Percentiles rank a stretch among this genome's conserved stretches.
Conservation (phyloP, 1,140 invertebrate species). For the Cyrtorhinus lividipennis region DNA sequence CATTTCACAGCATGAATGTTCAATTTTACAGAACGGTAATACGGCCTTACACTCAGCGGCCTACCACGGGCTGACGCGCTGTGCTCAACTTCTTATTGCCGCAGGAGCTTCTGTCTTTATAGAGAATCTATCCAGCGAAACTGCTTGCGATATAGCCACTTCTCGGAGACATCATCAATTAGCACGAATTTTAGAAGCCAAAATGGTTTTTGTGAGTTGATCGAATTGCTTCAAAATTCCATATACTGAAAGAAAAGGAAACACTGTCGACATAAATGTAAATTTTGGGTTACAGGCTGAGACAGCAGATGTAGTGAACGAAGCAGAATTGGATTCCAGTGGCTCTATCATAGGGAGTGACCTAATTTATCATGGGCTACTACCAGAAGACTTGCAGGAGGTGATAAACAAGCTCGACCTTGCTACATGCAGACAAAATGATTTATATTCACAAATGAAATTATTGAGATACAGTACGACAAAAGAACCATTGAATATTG, state of each 20-base stretch:
- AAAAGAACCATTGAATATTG: too few species aligned
- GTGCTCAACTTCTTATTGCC: conserved; percentile 46
- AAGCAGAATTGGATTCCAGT: conserved; percentile 29
- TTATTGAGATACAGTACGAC: too few species aligned
- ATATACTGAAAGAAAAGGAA: too few species aligned
- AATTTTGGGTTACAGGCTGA: conserved; percentile 29
- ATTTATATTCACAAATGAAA: too few species aligned
- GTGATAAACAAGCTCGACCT: too few species aligned
- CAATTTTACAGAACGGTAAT: conserved; percentile 40
- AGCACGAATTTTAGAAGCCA: conserved; percentile 47
- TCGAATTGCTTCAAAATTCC: neutral
- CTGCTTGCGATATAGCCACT: conserved; percentile 50
- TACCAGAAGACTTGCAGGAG: conserved; percentile 56
- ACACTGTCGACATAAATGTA: neutral
- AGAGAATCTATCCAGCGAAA: conserved; percentile 45
- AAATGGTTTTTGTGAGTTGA: conserved; percentile 52
- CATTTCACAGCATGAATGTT: neutral
- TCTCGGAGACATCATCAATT: conserved; percentile 41
- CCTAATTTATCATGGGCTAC: conserved; percentile 46
- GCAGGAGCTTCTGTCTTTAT: conserved; percentile 44
- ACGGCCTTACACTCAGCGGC: conserved; percentile 52
- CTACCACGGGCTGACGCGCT: conserved; percentile 43
- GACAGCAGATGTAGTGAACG: conserved; percentile 32
- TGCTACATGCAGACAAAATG: too few species aligned
- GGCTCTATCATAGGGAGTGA: conserved; percentile 27